Evolutionary conservation across 2,113 vertebrate genomes (phyloP), one percentile per base, ranked within the genome.

Genomic region (Oceanites oceanicus): DNA sequence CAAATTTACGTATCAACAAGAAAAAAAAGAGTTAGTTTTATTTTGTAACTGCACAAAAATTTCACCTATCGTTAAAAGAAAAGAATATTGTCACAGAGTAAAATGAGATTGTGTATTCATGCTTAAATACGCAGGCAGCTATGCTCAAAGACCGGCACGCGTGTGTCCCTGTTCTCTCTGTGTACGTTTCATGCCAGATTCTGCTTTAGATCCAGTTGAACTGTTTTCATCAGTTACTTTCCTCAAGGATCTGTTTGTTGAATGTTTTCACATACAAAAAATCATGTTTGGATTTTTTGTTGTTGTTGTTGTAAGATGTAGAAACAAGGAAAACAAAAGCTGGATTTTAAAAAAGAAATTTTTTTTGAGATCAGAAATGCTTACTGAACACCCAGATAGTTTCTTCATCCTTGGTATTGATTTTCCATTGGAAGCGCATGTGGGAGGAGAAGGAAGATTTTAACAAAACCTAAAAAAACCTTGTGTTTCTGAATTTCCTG

Each of bases 141-240:
- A 2, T 1, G 1, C 50, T 66, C 11, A 18, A 10, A 67, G 58
- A 65, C 66, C 29, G 7, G 36, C 62, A 50, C 4, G 14, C 0
- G 0, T 9, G 34, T 36, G 50, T 80, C 56, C 47, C 20, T 73
- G 19, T 52, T 72, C 50, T 47, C 62, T 77, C 61, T 4, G 2
- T 36, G 47, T 55, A 19, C 0, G 0, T 73, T 84, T 84, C 26
- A 2, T 92, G 72, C 53, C 77, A 66, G 52, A 22, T 91, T 90
- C 83, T 91, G 30, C 73, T 72, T 49, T 11, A 73, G 73, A 90
- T 84, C 61, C 79, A 71, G 34, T 63, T 62, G 65, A 92, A 56
- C 75, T 80, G 50, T 94, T 91, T 74, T 45, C n/a, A 47, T 66
- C 77, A 45, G 61, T 92, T 92, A 23, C 36, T 85, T 87, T 91